A percentile compares a stretch with the other conserved stretches of the same genome.
These are phyloP conservation scores for Pygmarrhopalites habei DNA, from an alignment of 1,140 invertebrate genomes.

Conservation along the genomic window DNA sequence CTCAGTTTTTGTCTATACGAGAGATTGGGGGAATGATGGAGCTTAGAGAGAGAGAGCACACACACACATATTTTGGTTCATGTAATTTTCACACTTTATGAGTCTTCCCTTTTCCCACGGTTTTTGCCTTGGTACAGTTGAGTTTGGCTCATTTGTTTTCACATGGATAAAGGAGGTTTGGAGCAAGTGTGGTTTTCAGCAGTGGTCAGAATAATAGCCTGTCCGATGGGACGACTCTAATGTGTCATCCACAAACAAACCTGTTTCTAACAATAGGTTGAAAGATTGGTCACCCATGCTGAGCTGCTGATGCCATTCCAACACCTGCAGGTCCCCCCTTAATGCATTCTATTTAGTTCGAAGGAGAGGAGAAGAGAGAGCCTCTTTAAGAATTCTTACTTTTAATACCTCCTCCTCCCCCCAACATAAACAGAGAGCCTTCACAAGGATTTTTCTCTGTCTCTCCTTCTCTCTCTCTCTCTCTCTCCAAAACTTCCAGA, in stretches of 20 bases:
- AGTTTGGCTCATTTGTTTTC: constrained; percentile 31
- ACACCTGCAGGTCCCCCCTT: constrained; percentile 32
- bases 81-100: constrained; percentile 36
- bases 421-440: too few species aligned
- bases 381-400: constrained; percentile 11
- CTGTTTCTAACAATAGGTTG: constrained; percentile 35
- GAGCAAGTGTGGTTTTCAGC: constrained; percentile 23
- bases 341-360: constrained; percentile 34
- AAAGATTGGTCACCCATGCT: constrained; percentile 36
- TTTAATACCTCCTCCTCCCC: neutral
- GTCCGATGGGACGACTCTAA: constrained; percentile 30
- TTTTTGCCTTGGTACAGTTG: constrained; percentile 18
- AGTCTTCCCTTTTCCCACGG: constrained; percentile 38
- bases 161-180: constrained; percentile 21
- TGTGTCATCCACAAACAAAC: constrained; percentile 31
- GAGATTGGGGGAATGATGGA: too few species aligned
- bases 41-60: too few species aligned
- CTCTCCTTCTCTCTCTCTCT: constrained; percentile 2
- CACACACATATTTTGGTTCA: too few species aligned
- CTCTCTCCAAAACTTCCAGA: neutral
- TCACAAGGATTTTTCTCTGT: too few species aligned
- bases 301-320: constrained; percentile 31
- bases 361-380: neutral
- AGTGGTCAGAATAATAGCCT: constrained; percentile 27
- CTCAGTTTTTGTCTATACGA: too few species aligned